Conservation (phyloP, 2,113 vertebrate genomes). For the Zapornia atra region DNA sequence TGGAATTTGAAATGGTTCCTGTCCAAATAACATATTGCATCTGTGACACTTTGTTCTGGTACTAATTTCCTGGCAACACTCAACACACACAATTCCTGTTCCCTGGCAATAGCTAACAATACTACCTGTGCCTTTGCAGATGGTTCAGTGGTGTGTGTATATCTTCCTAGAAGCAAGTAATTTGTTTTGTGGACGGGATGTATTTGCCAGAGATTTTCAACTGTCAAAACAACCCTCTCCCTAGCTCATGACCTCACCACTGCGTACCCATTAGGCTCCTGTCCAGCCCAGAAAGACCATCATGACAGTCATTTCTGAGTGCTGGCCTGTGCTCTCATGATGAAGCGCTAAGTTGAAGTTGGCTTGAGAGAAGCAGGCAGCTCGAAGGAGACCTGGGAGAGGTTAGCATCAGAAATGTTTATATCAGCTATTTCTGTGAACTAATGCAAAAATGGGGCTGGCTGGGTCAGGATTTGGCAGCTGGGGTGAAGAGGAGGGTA, state of each 20-base stretch:
- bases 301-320: conserved; percentile 25
- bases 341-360: conserved; percentile 45
- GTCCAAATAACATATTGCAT: background rate
- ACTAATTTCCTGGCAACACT: conserved; percentile 2
- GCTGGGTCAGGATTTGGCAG: background rate
- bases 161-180: conserved; percentile 2
- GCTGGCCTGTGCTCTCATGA: background rate
- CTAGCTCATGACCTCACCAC: background rate
- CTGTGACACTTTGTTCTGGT: conserved; percentile 31
- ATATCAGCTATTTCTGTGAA: conserved; percentile 10
- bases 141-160: background rate
- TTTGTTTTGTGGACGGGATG: conserved; percentile 7
- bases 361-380: conserved; percentile 26
- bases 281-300: conserved; percentile 29
- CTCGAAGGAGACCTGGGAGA: background rate
- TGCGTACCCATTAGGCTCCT: conserved; percentile 33
- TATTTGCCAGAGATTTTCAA: conserved; percentile 44
- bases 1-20: background rate
- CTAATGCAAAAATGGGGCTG: background rate
- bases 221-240: conserved; percentile 42
- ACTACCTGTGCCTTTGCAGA: conserved; percentile 45
- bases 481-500: background rate
- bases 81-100: background rate
- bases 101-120: background rate
- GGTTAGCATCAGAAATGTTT: conserved; percentile 30